Percentiles rank a stretch among this genome's conserved stretches.
phyloP scores from a whole-genome alignment of 2,113 vertebrate species.

The Carlito syrichta region DNA sequence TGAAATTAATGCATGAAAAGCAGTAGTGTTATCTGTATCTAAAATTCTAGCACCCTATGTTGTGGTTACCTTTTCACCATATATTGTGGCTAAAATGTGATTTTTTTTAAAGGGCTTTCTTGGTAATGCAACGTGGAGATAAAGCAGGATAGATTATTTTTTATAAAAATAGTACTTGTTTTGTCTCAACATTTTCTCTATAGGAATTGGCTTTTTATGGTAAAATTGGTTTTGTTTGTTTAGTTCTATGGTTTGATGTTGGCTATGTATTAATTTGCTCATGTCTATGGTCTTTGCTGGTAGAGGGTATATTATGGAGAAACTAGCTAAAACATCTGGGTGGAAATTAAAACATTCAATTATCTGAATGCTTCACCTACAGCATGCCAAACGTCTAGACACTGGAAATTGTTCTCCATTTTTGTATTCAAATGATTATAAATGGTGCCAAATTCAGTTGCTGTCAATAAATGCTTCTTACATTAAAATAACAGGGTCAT shows the following conservation, averaged over 20 bases:
- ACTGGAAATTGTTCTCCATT: neutral
- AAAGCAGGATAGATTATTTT: neutral
- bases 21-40: neutral
- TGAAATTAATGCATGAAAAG: conserved; percentile 9
- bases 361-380: neutral
- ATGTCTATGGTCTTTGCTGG: neutral
- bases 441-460: neutral
- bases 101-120: neutral
- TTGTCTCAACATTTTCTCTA: neutral
- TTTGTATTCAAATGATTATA: neutral
- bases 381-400: neutral
- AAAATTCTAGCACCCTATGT: neutral
- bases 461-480: neutral
- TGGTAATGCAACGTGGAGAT: neutral
- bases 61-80: neutral
- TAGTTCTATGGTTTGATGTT: neutral
- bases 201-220: neutral
- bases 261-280: neutral
- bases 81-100: neutral
- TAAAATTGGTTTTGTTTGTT: neutral
- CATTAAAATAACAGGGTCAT: neutral
- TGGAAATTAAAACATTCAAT: neutral
- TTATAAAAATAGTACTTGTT: neutral
- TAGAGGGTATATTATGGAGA: neutral
- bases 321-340: neutral